These are phyloP conservation scores for Clinocottus analis DNA, from an alignment of 2,113 vertebrate species.

Conservation along the genomic window DNA sequence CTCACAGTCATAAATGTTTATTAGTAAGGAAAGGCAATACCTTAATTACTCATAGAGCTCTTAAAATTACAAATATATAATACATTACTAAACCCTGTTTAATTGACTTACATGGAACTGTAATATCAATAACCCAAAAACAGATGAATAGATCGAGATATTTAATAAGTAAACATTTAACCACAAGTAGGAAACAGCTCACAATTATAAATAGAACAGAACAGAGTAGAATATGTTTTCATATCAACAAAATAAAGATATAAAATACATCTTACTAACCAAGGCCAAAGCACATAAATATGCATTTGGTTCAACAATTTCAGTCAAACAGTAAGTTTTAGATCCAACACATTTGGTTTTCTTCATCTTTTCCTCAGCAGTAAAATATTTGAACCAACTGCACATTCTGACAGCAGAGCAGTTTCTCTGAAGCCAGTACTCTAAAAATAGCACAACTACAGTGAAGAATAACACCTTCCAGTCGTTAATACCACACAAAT, in stretches of 20 bases:
- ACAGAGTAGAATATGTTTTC: not conserved
- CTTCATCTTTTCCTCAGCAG: not conserved
- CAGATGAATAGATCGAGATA: not conserved
- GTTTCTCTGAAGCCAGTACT: not conserved
- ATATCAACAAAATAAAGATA: not conserved
- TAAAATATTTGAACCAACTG: conserved; percentile 13
- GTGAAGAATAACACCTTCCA: conserved; percentile 30
- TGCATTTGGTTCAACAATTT: not conserved
- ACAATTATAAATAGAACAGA: not conserved
- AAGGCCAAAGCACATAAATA: conserved; percentile 2
- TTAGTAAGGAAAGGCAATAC: conserved; percentile 24
- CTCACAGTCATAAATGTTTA: conserved; percentile 5
- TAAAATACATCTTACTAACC: not conserved
- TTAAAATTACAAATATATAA: not conserved
- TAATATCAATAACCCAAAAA: not conserved
- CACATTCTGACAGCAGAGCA: conserved; percentile 27
- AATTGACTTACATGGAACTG: conserved; percentile 5
- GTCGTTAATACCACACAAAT: conserved; percentile 15
- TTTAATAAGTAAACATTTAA: not conserved
- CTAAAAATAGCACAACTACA: conserved; percentile 38
- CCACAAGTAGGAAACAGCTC: not conserved
- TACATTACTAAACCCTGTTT: not conserved
- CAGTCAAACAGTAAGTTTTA: not conserved
- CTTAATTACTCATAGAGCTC: conserved; percentile 5
- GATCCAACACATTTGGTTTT: not conserved